These are phyloP conservation scores for Cheirogaleus medius DNA, from an alignment of 2,113 vertebrate genomes.

Conservation along the genomic window DNA sequence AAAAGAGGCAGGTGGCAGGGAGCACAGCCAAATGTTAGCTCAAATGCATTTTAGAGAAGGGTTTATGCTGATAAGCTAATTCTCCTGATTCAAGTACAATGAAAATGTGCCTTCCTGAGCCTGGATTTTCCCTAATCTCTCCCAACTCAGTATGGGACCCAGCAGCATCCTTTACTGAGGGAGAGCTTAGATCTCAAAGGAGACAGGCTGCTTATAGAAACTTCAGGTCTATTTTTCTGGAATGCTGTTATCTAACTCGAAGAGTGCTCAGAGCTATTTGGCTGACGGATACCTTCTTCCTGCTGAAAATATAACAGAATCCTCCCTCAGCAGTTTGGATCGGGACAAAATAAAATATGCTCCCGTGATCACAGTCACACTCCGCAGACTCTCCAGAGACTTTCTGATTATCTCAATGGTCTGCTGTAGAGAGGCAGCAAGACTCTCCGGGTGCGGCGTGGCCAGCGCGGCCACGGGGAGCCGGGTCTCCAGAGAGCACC, in stretches of 20 bases:
- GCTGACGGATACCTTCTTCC: background rate
- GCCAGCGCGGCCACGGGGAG: background rate
- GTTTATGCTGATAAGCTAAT: background rate
- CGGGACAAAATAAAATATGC: conserved; percentile 32
- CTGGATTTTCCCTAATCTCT: background rate
- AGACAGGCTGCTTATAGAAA: background rate
- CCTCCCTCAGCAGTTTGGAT: background rate
- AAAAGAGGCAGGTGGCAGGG: background rate
- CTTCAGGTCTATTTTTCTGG: background rate
- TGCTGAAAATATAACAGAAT: background rate
- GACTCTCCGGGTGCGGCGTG: rapidly evolving
- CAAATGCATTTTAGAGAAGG: background rate
- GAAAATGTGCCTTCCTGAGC: background rate
- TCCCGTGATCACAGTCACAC: background rate
- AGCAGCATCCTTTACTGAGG: background rate
- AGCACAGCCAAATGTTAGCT: background rate
- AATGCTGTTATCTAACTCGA: background rate
- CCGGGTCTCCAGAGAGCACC: rapidly evolving
- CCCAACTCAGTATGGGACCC: background rate
- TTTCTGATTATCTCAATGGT: conserved; percentile 22
- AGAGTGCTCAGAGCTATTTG: background rate
- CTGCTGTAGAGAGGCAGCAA: background rate
- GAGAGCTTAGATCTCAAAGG: background rate
- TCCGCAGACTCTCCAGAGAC: conserved; percentile 31
- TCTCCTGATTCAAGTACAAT: background rate